phyloP scores from a whole-genome alignment of 2,797 vertebrate species.

The Thripadectes ignobilis region DNA sequence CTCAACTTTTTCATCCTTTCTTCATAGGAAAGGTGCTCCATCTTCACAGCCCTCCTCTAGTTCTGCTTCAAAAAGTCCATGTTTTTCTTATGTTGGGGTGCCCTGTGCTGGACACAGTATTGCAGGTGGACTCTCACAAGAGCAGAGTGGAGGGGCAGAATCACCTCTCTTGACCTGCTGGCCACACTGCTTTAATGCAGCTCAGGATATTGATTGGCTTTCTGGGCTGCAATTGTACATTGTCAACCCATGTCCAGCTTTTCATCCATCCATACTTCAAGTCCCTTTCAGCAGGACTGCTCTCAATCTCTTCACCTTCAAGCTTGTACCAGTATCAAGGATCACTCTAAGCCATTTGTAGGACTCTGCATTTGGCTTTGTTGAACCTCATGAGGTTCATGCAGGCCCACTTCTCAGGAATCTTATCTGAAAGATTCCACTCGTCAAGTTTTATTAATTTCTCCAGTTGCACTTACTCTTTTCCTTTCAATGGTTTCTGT shows the following conservation, averaged over 20 bases:
- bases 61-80: background rate
- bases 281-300: background rate
- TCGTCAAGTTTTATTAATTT: slow-evolving; percentile 13
- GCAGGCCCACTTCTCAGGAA: background rate
- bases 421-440: background rate
- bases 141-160: background rate
- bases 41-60: background rate
- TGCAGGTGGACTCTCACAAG: background rate
- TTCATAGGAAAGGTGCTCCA: background rate
- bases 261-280: background rate
- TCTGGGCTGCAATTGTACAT: background rate
- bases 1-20: background rate
- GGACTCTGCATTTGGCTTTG: background rate
- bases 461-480: background rate
- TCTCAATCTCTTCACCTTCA: background rate
- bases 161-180: no score
- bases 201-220: background rate
- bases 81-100: no score
- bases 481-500: slow-evolving; percentile 13
- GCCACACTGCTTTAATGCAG: background rate
- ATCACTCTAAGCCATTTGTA: background rate
- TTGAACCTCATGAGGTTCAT: background rate
- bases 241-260: background rate
- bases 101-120: background rate
- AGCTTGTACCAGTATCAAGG: background rate